phyloP scores from a whole-genome alignment of 2,113 vertebrate genomes.

The Aphelocoma coerulescens region DNA sequence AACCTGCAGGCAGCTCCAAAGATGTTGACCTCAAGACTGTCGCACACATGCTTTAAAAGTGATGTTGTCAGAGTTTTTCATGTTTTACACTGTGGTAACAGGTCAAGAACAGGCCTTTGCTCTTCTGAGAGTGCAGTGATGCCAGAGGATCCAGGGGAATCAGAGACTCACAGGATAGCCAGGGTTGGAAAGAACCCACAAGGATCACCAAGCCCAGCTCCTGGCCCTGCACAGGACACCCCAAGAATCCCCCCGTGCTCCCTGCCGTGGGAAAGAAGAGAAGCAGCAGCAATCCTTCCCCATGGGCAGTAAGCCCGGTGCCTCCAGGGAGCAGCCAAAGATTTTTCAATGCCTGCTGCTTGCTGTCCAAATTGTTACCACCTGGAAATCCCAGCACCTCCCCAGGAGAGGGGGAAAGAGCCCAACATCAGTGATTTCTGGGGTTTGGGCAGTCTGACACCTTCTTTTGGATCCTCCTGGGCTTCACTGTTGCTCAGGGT shows the following conservation, averaged over 20 bases:
- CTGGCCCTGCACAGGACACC: not conserved
- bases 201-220: not conserved
- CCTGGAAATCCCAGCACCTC: not conserved
- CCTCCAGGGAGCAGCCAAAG: not conserved
- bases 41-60: not conserved
- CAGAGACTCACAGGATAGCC: rapidly evolving
- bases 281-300: not conserved
- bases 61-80: not conserved
- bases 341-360: not conserved
- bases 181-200: not conserved
- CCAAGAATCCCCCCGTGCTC: not conserved
- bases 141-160: not conserved
- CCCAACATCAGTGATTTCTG: not conserved
- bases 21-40: not conserved
- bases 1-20: not conserved
- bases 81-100: not conserved
- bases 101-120: not conserved
- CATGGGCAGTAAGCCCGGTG: not conserved
- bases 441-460: not conserved
- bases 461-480: not conserved
- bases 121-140: not conserved
- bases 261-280: not conserved
- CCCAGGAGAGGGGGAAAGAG: not conserved
- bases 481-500: rapidly evolving
- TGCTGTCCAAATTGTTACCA: not conserved